phyloP scores from a whole-genome alignment of 2,113 vertebrate species.

The Phocoena phocoena region DNA sequence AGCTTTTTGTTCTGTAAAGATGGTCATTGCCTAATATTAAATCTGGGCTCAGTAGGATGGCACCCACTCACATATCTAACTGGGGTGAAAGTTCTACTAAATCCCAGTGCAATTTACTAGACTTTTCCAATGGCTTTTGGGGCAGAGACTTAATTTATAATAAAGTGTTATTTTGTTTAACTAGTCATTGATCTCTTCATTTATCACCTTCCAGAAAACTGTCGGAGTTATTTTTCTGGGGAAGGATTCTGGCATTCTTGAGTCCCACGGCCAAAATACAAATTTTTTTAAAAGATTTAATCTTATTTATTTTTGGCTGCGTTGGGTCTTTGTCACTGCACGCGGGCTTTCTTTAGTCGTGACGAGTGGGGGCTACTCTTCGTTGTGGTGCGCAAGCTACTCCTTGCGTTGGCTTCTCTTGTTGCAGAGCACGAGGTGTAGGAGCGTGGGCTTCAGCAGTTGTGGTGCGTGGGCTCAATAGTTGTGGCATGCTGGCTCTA shows the following conservation, averaged over 20 bases:
- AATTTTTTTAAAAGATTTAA: not conserved
- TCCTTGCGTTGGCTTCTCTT: too few species aligned
- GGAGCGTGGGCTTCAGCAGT: too few species aligned
- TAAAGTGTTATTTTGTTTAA: constrained; percentile 1
- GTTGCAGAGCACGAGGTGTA: too few species aligned
- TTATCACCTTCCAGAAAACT: not conserved
- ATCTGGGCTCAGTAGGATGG: not conserved
- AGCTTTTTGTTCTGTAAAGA: not conserved
- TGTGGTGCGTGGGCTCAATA: too few species aligned
- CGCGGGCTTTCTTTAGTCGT: too few species aligned
- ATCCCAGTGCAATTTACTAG: not conserved
- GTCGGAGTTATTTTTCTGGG: not conserved
- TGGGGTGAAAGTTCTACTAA: not conserved
- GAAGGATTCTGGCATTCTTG: not conserved
- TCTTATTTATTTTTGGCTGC: too few species aligned
- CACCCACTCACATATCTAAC: not conserved
- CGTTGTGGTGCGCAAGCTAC: too few species aligned
- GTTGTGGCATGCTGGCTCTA: too few species aligned
- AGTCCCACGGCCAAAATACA: not conserved
- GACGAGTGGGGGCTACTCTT: too few species aligned
- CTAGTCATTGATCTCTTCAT: not conserved
- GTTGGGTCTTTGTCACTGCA: too few species aligned
- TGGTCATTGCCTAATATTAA: not conserved
- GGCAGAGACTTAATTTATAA: not conserved
- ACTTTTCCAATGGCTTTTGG: not conserved